Evolutionary conservation across 1,140 invertebrate genomes (phyloP), one percentile per base, ranked within the genome.

Genomic region (Bombus sylvicola): DNA sequence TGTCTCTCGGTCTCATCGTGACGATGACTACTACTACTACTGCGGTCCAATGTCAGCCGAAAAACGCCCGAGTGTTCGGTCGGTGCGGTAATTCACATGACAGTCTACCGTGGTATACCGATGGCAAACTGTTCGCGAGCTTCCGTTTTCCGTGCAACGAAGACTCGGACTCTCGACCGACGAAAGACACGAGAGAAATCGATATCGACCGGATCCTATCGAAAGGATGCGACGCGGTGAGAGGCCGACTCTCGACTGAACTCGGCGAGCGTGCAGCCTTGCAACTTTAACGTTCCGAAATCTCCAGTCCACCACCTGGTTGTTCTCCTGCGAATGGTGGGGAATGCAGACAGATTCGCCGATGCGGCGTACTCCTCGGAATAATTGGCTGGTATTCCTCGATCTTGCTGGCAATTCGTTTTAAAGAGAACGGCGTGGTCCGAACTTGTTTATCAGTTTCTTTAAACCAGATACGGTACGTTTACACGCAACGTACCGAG

Each of bases 181-280:
- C 8, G 28, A 57, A 6, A 12, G 0, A 12, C 37, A 1, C 28
- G 59, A 1, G 10, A 25, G 22, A 66, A 13, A n/a, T 34, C 37
- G 47, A 69, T 64, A 62, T 28, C 75, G 31, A 28, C 1, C 4
- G 28, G 41, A 76, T 18, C 69, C 31, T 8, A n/a, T 3, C 34
- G 39, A 84, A 41, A 79, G 88, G 86, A 92, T 83, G 90, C 90
- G 86, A 81, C 90, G 68, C 93, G 93, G 93, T 93, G 94, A 94
- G 93, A 94, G 93, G 93, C 93, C 91, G 92, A 91, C 92, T 88
- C 93, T 91, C 92, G 91, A 94, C 94, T 95, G 93, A 76, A 83
- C 79, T 31, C 75, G 62, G 13, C 43, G 85, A 89, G 89, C 85
- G 90, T 88, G 18, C 18, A 53, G 47, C 47, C 47, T 79, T 90